Percentiles rank a stretch among this genome's conserved stretches.
Conservation (phyloP, 2,113 vertebrate genomes). For the Ardeotis arabs region DNA sequence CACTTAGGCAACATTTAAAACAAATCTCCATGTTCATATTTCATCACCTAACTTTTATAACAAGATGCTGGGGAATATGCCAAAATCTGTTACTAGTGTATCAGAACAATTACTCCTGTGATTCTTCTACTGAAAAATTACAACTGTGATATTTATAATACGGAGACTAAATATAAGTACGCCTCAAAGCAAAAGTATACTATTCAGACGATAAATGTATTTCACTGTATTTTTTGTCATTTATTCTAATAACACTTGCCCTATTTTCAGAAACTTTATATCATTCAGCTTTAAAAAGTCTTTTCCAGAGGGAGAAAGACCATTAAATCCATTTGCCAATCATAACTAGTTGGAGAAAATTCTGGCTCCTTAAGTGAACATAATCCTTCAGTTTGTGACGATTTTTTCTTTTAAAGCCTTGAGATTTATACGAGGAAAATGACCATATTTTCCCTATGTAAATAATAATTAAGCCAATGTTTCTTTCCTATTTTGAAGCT, state of each 20-base stretch:
- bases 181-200: conserved; percentile 34
- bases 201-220: conserved; percentile 35
- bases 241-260: conserved; percentile 31
- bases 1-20: not conserved
- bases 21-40: not conserved
- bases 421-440: not conserved
- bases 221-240: conserved; percentile 12
- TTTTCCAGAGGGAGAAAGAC: conserved; percentile 30
- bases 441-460: not conserved
- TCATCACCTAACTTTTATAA: not conserved
- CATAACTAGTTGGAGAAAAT: not conserved
- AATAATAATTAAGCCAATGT: not conserved
- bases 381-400: not conserved
- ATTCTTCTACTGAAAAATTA: not conserved
- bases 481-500: not conserved
- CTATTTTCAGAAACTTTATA: conserved; percentile 47
- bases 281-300: conserved; percentile 13
- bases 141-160: conserved; percentile 42
- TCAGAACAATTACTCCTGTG: not conserved
- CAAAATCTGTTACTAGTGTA: not conserved
- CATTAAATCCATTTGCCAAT: conserved; percentile 29
- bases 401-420: not conserved
- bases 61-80: not conserved
- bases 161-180: conserved; percentile 24
- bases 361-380: not conserved